phyloP scores from a whole-genome alignment of 2,797 vertebrate genomes.

The Crotalus adamanteus region DNA sequence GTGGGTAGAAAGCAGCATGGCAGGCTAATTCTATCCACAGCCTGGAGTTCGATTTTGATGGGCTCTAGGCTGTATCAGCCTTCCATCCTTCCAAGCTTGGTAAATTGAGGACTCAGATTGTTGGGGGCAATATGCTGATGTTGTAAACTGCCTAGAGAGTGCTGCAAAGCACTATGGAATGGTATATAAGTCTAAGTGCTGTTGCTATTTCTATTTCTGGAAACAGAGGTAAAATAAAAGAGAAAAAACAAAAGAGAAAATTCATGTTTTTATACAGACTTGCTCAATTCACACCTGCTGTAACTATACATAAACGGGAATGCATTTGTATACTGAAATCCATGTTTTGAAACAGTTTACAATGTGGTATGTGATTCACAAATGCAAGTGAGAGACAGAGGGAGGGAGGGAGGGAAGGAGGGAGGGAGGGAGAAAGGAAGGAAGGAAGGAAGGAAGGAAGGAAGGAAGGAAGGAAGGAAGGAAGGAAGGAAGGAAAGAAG shows the following conservation, averaged over 20 bases:
- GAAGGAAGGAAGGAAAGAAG: not conserved
- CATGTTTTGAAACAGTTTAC: not conserved
- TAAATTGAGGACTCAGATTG: not conserved
- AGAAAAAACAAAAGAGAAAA: not conserved
- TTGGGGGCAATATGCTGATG: not conserved
- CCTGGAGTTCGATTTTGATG: not conserved
- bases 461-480: not conserved
- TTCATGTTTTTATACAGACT: not conserved
- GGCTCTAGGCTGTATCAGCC: not conserved
- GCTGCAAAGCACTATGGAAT: not conserved
- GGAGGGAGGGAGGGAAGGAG: not conserved
- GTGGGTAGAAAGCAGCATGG: not conserved
- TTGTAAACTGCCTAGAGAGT: not conserved
- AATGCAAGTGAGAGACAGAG: not conserved
- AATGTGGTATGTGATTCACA: not conserved
- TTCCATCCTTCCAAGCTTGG: not conserved
- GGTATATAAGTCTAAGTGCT: not conserved
- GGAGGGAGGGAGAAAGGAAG: too few relatives aligned
- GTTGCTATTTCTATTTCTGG: not conserved
- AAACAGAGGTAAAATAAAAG: not conserved
- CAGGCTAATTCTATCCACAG: not conserved
- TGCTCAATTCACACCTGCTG: not conserved
- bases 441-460: not conserved
- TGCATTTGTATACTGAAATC: not conserved
- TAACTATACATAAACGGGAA: not conserved